Evolutionary conservation across 1,140 invertebrate species (phyloP).

Genomic region (Aphelenchoides besseyi): DNA sequence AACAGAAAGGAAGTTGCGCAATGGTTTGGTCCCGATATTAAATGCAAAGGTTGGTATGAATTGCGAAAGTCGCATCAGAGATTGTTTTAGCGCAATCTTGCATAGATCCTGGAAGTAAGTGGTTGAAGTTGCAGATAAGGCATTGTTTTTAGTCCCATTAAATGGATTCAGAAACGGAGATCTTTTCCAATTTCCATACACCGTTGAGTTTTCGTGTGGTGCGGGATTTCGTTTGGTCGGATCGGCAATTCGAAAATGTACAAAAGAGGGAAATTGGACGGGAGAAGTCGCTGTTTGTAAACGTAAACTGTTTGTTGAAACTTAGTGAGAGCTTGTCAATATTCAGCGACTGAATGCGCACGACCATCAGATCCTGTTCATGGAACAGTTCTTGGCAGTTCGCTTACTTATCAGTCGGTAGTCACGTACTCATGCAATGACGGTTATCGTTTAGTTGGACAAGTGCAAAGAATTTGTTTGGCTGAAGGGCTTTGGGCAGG

Average conservation of each 20-base stretch:
- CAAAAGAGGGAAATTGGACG: slow-evolving; percentile 63
- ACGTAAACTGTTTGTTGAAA: slow-evolving; percentile 56
- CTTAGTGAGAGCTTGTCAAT: slow-evolving; percentile 7
- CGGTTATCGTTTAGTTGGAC: slow-evolving; percentile 86
- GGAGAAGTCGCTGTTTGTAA: slow-evolving; percentile 62
- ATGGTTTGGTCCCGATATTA: slow-evolving; percentile 89
- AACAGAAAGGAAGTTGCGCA: slow-evolving; percentile 75
- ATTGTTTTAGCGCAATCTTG: slow-evolving; percentile 74
- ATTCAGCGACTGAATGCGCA: slow-evolving; percentile 57
- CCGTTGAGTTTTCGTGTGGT: slow-evolving; percentile 64
- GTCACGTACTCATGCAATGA: slow-evolving; percentile 87
- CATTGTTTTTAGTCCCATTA: slow-evolving; percentile 66
- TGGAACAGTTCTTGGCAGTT: slow-evolving; percentile 79
- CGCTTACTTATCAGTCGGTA: slow-evolving; percentile 73
- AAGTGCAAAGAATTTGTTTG: slow-evolving; percentile 79
- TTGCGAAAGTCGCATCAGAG: slow-evolving; percentile 16
- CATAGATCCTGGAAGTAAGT: slow-evolving; percentile 74
- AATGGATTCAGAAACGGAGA: slow-evolving; percentile 85
- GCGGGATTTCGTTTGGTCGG: slow-evolving; percentile 64
- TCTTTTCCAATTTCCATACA: slow-evolving; percentile 84
- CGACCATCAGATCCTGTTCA: slow-evolving; percentile 58
- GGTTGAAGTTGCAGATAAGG: not conserved
- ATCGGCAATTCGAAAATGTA: slow-evolving; percentile 60
- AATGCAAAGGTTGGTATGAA: slow-evolving; percentile 78
- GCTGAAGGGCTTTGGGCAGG: slow-evolving; percentile 89